phyloP scores from a whole-genome alignment of 2,113 vertebrate genomes.

The Chaenogobius annularis region DNA sequence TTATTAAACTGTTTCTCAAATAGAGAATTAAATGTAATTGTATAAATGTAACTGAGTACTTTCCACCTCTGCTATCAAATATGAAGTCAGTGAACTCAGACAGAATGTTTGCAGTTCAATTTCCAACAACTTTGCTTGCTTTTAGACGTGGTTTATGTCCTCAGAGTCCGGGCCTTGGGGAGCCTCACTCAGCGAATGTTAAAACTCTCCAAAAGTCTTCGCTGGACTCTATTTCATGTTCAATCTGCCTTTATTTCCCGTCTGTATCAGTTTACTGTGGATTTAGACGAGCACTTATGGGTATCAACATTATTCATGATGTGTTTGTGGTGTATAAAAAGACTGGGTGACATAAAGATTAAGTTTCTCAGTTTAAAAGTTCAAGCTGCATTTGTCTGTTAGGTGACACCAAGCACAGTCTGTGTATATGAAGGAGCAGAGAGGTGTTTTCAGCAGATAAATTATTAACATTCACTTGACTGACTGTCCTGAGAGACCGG shows the following conservation, averaged over 20 bases:
- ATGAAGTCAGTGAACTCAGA: neutral
- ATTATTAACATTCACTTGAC: constrained; percentile 28
- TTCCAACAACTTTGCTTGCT: neutral
- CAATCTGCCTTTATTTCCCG: neutral
- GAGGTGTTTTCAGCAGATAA: constrained; percentile 25
- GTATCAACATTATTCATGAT: neutral
- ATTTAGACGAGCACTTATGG: neutral
- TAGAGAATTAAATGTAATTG: neutral
- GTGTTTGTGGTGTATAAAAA: neutral
- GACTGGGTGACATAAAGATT: neutral
- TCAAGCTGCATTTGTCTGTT: neutral
- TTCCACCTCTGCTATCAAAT: neutral
- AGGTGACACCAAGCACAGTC: neutral
- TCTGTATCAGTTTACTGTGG: neutral
- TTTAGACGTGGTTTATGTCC: too few species aligned
- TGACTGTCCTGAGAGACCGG: constrained; percentile 24
- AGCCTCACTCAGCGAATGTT: neutral
- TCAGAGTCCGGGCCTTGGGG: neutral
- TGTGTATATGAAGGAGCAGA: neutral
- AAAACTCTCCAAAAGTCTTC: neutral
- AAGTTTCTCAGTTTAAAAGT: neutral
- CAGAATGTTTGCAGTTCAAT: neutral
- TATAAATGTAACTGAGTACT: neutral
- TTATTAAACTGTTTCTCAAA: too few species aligned
- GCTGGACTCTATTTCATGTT: neutral